phyloP scores from a whole-genome alignment of 2,888 invertebrate species.

The Pemphredon lugubris region DNA sequence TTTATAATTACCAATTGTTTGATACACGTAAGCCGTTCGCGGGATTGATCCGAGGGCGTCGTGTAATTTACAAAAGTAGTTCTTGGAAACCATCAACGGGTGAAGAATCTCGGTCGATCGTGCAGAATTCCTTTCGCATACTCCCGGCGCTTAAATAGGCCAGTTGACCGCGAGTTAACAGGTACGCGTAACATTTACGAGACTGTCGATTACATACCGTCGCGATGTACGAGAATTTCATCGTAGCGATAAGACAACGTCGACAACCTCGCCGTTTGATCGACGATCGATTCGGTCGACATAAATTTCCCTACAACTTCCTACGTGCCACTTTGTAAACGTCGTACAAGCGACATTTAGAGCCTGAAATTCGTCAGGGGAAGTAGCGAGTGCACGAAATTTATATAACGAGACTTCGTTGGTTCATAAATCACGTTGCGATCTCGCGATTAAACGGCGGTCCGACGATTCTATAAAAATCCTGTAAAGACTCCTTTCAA shows the following conservation, averaged over 20 bases:
- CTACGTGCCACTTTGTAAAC: not conserved
- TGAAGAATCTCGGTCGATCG: constrained; percentile 7
- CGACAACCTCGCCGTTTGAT: constrained; percentile 6
- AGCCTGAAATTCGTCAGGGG: not conserved
- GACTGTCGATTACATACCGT: not conserved
- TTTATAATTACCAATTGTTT: constrained; percentile 33
- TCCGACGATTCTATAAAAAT: not conserved
- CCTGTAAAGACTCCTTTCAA: not conserved
- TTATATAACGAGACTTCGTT: too few species aligned
- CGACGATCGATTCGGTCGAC: not conserved
- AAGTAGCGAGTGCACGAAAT: too few species aligned
- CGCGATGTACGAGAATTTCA: constrained; percentile 13
- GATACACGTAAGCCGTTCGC: too few species aligned
- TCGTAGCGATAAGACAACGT: constrained; percentile 12
- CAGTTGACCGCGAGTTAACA: constrained; percentile 15
- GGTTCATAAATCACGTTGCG: too few species aligned
- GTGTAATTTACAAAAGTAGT: too few species aligned
- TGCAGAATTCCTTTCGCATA: constrained; percentile 4
- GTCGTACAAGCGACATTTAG: not conserved
- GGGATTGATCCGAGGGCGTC: too few species aligned
- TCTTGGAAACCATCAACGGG: not conserved
- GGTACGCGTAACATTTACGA: constrained; percentile 15
- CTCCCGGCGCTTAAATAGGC: constrained; percentile 13
- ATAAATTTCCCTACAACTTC: constrained; percentile 8
- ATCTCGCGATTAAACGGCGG: not conserved